Percentiles rank a stretch among this genome's conserved stretches.
Conservation (phyloP, 1,140 invertebrate species). For the Brachionus sp. region DNA sequence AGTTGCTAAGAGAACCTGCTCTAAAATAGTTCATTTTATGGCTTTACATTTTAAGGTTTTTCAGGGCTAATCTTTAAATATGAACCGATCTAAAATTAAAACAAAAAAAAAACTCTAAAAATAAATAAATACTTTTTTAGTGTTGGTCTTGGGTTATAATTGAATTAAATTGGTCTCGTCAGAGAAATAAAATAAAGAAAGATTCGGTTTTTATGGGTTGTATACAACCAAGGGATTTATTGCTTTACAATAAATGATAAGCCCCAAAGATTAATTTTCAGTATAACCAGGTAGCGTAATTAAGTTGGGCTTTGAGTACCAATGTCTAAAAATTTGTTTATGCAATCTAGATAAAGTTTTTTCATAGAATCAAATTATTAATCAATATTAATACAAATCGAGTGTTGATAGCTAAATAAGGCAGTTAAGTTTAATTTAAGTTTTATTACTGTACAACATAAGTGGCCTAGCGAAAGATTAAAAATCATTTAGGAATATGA, state of each 20-base stretch:
- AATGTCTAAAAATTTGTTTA: slow-evolving; percentile 24
- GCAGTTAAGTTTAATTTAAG: neutral
- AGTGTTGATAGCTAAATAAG: slow-evolving; percentile 9
- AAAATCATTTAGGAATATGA: slow-evolving; percentile 36
- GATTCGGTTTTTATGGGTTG: neutral
- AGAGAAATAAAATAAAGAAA: neutral
- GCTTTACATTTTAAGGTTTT: neutral
- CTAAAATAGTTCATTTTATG: neutral
- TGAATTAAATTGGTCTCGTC: neutral
- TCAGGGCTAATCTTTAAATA: neutral
- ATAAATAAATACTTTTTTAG: neutral
- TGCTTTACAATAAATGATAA: neutral
- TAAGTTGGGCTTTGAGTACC: neutral
- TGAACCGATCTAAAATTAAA: neutral
- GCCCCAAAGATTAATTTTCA: neutral
- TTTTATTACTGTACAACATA: slow-evolving; percentile 24
- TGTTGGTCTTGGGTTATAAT: neutral
- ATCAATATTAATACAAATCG: neutral
- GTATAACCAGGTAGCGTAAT: neutral
- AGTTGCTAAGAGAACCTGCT: slow-evolving; percentile 32
- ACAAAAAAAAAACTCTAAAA: neutral
- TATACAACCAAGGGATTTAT: neutral
- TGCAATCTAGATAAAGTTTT: slow-evolving; percentile 1
- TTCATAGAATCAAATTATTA: neutral
- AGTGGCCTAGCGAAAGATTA: neutral